These are phyloP conservation scores for Campoletis raptor DNA, from an alignment of 2,888 invertebrate species.

Conservation along the genomic window DNA sequence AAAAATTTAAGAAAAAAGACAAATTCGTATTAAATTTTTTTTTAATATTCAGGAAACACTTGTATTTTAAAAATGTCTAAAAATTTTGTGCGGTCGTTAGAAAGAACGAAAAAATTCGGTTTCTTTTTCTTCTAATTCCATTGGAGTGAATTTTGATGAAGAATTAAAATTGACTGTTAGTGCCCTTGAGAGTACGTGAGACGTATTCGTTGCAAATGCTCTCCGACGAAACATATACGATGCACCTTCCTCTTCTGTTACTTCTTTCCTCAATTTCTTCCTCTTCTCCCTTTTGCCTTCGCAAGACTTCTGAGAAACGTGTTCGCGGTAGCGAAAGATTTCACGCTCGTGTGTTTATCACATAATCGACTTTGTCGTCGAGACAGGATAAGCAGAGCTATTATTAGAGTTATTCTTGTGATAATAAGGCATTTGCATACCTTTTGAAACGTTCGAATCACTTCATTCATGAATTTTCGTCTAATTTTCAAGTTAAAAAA, in stretches of 20 bases:
- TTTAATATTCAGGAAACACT: no score
- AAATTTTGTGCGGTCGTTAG: no score
- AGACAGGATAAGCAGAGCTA: constrained; percentile 6
- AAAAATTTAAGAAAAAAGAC: background rate
- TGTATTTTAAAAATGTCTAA: no score
- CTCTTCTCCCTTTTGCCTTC: constrained; percentile 29
- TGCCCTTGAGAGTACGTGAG: constrained; percentile 14
- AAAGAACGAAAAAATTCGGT: background rate
- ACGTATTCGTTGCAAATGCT: constrained; percentile 46
- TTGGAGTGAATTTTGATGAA: background rate
- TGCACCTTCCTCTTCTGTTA: constrained; percentile 9
- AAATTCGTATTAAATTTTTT: no score
- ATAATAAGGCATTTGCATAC: constrained; percentile 11
- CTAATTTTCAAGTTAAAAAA: background rate
- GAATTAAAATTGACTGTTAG: constrained; percentile 15
- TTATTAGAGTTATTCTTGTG: constrained; percentile 26
- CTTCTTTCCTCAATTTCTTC: constrained; percentile 5
- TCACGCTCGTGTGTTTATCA: constrained; percentile 36
- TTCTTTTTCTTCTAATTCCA: background rate
- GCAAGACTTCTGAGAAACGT: constrained; percentile 57
- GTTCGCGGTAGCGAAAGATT: constrained; percentile 35
- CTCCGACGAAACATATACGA: constrained; percentile 18
- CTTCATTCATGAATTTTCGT: background rate
- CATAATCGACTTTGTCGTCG: constrained; percentile 38
- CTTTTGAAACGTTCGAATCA: background rate